Percentiles rank a stretch among this genome's conserved stretches.
These are phyloP conservation scores for Catharus fuscescens DNA, from an alignment of 2,113 vertebrate genomes.

Conservation along the genomic window DNA sequence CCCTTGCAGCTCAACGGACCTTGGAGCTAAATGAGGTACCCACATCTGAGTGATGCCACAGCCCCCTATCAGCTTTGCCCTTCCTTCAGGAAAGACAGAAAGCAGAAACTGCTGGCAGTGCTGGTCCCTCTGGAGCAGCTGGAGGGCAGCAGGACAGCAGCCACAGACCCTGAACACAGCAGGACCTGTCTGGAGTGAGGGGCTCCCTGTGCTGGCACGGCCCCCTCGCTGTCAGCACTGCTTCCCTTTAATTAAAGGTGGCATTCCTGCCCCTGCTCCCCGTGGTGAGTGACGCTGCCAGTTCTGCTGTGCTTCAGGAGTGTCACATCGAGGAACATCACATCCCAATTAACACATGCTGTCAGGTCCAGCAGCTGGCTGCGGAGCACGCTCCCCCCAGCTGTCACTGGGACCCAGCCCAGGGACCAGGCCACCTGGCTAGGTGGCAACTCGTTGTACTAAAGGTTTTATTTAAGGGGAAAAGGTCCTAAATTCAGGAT, in stretches of 20 bases:
- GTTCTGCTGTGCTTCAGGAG: neutral
- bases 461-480: neutral
- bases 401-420: conserved; percentile 65
- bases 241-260: conserved; percentile 46
- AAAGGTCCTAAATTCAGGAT: neutral
- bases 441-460: neutral
- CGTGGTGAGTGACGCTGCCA: conserved; percentile 39
- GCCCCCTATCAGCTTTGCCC: neutral
- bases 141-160: neutral
- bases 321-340: conserved; percentile 54
- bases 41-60: accelerated
- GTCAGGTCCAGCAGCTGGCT: conserved; percentile 70
- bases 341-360: conserved; percentile 70
- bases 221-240: neutral
- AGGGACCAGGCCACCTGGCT: conserved; percentile 38
- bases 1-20: neutral
- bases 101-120: neutral
- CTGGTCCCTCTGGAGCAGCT: neutral
- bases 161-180: neutral
- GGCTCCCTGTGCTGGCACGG: neutral
- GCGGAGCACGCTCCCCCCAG: conserved; percentile 64
- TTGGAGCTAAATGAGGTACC: accelerated
- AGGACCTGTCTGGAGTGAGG: accelerated
- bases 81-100: neutral
- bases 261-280: neutral